Evolutionary conservation across 2,113 vertebrate species (phyloP).

Genomic region (Malurus melanocephalus): DNA sequence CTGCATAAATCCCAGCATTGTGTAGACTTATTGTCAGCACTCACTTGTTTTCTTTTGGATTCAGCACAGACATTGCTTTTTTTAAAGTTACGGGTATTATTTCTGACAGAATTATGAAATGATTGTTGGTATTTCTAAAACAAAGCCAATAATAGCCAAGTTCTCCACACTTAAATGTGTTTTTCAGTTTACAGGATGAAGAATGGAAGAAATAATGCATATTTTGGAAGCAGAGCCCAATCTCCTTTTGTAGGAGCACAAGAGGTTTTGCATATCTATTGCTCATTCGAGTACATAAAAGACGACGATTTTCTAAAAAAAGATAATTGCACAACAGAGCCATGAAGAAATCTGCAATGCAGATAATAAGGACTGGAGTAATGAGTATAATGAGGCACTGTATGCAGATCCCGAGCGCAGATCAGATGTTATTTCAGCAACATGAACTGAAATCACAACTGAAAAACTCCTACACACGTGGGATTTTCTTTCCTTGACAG

Average conservation of each 20-base stretch:
- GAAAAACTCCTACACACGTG: background rate
- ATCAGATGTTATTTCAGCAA: constrained; percentile 48
- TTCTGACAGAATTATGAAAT: background rate
- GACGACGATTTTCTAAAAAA: constrained; percentile 66
- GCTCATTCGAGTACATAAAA: constrained; percentile 66
- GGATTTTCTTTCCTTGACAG: background rate
- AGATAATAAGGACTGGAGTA: constrained; percentile 70
- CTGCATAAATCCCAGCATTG: background rate
- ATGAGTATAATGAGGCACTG: constrained; percentile 65
- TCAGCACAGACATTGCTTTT: background rate
- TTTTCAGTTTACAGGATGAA: constrained; percentile 37
- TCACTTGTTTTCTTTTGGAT: background rate
- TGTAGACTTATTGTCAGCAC: background rate
- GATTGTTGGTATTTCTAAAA: constrained; percentile 37
- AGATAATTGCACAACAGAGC: constrained; percentile 67
- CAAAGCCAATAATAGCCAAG: constrained; percentile 26
- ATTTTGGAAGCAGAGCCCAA: constrained; percentile 42
- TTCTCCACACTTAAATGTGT: background rate
- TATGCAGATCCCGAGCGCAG: constrained; percentile 46
- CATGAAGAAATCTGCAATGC: constrained; percentile 70
- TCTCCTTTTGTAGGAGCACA: constrained; percentile 29
- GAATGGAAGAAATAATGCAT: constrained; percentile 38
- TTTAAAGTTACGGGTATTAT: background rate
- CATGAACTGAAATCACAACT: background rate
- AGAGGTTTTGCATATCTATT: constrained; percentile 54